Evolutionary conservation across 1,140 invertebrate species (phyloP).

Genomic region (Oncopodura yosiiana): DNA sequence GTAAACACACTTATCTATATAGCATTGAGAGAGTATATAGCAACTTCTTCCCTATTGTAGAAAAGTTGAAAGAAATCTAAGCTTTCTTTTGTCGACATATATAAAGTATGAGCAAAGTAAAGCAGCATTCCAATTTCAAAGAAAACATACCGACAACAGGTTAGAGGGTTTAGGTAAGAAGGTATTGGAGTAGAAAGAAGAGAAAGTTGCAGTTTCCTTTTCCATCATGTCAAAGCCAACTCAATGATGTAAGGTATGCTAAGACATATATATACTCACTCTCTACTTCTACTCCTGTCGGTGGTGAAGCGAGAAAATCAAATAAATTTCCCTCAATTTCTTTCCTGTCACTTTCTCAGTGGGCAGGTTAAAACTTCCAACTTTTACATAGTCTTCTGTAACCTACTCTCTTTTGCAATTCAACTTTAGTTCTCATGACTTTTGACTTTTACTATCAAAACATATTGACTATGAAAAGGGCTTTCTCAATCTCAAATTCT

Average conservation of each 20-base stretch:
- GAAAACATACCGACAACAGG: no score
- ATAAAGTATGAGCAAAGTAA: no score
- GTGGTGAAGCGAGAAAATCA: constrained; percentile 32
- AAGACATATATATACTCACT: no score
- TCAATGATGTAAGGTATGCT: constrained; percentile 20
- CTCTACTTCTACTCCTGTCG: constrained; percentile 10
- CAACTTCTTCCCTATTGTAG: not conserved
- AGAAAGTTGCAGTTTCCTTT: constrained; percentile 5
- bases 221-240: constrained; percentile 26
- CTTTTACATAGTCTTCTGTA: constrained; percentile 6
- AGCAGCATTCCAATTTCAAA: no score
- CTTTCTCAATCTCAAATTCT: no score
- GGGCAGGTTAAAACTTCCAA: constrained; percentile 27
- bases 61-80: no score
- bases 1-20: no score
- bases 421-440: not conserved
- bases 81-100: no score
- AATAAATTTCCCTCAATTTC: constrained; percentile 36
- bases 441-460: not conserved
- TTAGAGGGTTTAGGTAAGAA: no score
- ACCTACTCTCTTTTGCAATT: constrained; percentile 14
- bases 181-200: not conserved
- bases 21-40: no score
- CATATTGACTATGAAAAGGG: no score
- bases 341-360: constrained; percentile 31